Evolutionary conservation across 2,113 vertebrate genomes (phyloP), one percentile per base, ranked within the genome.

Genomic region (Macquaria ambigua): DNA sequence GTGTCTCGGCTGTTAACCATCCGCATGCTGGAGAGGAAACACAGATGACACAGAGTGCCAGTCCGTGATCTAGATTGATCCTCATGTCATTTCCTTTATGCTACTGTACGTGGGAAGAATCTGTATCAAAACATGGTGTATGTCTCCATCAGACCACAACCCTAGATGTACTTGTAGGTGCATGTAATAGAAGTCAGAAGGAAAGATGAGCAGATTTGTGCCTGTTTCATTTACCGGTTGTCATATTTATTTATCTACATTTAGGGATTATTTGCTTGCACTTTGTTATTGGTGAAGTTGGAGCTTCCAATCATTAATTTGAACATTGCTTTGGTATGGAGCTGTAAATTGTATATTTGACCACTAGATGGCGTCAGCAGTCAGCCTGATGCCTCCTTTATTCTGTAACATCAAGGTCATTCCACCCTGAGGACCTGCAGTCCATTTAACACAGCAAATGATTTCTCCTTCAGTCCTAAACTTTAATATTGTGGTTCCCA

Each of bases 301-400:
- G 48, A 48, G 18, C 18, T 74, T 67, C 55, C 37, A 1, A 15
- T 69, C 5, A 31, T 48, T 73, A 1, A 39, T 61, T 80, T 55
- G 5, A 75, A 20, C 56, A 21, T 39, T 14, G 58, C 56, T 70
- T n/a, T 15, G 70, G 56, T 67, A 48, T 15, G 16, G 18, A 50
- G 69, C 20, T 89, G 83, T 74, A 84, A 37, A 80, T 74, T 53
- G 25, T 43, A n/a, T 15, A 31, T 88, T 70, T 74, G 37, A 79
- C 90, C 93, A 92, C 85, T 85, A 95, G 94, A 81, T 88, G 92
- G 91, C 62, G 85, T 2, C 77, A 79, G 23, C 73, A 46, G 73
- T 25, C 87, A 68, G 46, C 39, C 41, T 50, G 58, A 50, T 59
- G 58, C 64, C 61, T 75, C 48, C 59, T 84, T 74, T 58, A 63